Percentiles rank a stretch among this genome's conserved stretches.
Evolutionary conservation across 1,140 invertebrate genomes (phyloP).

Genomic region (Heterodera schachtii): DNA sequence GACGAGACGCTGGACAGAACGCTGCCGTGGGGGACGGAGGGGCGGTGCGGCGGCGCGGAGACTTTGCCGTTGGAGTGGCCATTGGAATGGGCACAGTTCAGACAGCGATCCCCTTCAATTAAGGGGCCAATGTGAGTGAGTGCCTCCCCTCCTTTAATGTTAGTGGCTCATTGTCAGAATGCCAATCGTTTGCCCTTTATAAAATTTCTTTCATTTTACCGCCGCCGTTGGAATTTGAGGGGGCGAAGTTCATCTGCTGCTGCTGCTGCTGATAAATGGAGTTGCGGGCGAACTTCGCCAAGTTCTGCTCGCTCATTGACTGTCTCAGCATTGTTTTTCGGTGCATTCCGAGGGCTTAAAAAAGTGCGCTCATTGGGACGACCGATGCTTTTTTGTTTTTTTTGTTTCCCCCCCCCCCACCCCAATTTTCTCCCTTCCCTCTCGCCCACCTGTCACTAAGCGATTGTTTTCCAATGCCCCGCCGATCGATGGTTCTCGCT

Average conservation of each 20-base stretch:
- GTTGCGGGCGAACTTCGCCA: background rate
- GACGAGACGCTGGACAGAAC: background rate
- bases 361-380: too few relatives aligned
- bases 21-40: background rate
- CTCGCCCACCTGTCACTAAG: background rate
- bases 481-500: slow-evolving; percentile 4
- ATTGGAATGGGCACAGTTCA: background rate
- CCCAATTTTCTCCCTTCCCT: too few relatives aligned
- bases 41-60: background rate
- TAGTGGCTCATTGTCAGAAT: background rate
- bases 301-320: slow-evolving; percentile 9
- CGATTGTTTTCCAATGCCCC: slow-evolving; percentile 1
- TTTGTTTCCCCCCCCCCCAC: too few relatives aligned
- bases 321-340: slow-evolving; percentile 6
- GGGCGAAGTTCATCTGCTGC: background rate
- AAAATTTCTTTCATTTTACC: background rate
- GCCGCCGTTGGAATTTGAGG: background rate
- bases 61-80: background rate
- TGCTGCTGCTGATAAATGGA: background rate
- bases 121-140: background rate
- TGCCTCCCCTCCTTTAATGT: background rate
- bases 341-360: slow-evolving; percentile 4
- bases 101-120: background rate
- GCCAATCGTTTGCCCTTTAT: background rate
- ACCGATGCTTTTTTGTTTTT: too few relatives aligned